Conservation (phyloP, 2,888 invertebrate genomes). For the Latrodectus elegans region DNA sequence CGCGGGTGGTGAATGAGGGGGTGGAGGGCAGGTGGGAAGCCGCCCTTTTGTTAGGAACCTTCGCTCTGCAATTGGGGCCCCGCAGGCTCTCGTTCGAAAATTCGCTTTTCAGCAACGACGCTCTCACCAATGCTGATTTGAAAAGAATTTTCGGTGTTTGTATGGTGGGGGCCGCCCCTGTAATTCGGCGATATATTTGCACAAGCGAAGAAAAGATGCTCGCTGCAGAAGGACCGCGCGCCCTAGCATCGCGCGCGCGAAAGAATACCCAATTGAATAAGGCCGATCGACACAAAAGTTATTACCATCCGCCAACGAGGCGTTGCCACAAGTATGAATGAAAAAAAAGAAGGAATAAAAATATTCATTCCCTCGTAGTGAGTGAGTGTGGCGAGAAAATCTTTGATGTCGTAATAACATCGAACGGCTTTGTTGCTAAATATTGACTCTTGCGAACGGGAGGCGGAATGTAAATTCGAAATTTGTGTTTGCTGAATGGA, state of each 20-base stretch:
- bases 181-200: constrained; percentile 58
- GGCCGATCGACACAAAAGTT: constrained; percentile 67
- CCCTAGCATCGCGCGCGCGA: background rate
- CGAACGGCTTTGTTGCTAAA: constrained; percentile 65
- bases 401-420: constrained; percentile 69
- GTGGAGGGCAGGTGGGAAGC: background rate
- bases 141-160: constrained; percentile 60
- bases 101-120: constrained; percentile 22
- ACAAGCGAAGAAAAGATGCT: constrained; percentile 22
- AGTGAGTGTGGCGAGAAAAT: constrained; percentile 22
- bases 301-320: constrained; percentile 57
- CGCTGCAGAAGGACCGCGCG: background rate
- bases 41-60: constrained; percentile 27
- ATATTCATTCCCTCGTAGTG: background rate
- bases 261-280: constrained; percentile 67
- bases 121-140: constrained; percentile 50
- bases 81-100: constrained; percentile 28
- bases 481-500: constrained; percentile 61
- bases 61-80: constrained; percentile 8
- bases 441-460: constrained; percentile 58
- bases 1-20: background rate
- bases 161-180: constrained; percentile 20
- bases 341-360: constrained; percentile 33
- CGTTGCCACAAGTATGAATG: constrained; percentile 30
- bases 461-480: constrained; percentile 61